phyloP scores from a whole-genome alignment of 2,888 invertebrate species.

The Apotomis turbidana region DNA sequence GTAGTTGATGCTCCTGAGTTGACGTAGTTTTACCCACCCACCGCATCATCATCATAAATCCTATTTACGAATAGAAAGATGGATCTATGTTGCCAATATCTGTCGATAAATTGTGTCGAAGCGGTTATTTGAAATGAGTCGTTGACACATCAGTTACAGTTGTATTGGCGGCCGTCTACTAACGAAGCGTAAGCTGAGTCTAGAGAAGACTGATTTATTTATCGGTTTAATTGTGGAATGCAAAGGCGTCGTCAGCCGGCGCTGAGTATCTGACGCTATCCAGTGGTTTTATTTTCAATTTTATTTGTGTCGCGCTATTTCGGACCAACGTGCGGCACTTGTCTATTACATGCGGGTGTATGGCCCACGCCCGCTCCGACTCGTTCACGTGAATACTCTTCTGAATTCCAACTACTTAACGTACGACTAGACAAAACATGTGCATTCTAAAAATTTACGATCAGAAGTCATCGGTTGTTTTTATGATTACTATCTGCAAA shows the following conservation, averaged over 20 bases:
- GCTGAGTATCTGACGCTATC: slow-evolving; percentile 77
- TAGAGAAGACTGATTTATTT: slow-evolving; percentile 52
- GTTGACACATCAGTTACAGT: slow-evolving; percentile 38
- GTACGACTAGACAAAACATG: slow-evolving; percentile 42
- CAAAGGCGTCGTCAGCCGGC: slow-evolving; percentile 61
- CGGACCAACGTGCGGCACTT: slow-evolving; percentile 77
- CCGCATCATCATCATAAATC: slow-evolving; percentile 31
- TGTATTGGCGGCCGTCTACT: slow-evolving; percentile 30
- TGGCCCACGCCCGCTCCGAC: slow-evolving; percentile 66
- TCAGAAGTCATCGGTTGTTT: slow-evolving; percentile 1
- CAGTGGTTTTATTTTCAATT: slow-evolving; percentile 81
- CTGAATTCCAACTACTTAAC: slow-evolving; percentile 25
- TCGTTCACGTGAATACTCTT: slow-evolving; percentile 55
- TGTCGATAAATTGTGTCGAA: slow-evolving; percentile 26
- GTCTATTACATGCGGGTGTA: slow-evolving; percentile 72
- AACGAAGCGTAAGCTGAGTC: slow-evolving; percentile 42
- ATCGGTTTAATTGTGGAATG: slow-evolving; percentile 64
- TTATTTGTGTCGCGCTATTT: slow-evolving; percentile 84
- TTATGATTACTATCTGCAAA: slow-evolving; percentile 2
- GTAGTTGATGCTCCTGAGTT: slow-evolving; percentile 34
- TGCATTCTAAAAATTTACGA: slow-evolving; percentile 21
- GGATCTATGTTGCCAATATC: slow-evolving; percentile 27
- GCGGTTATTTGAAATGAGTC: slow-evolving; percentile 25
- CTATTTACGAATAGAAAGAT: slow-evolving; percentile 29
- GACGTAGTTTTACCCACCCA: slow-evolving; percentile 33